Evolutionary conservation across 2,888 invertebrate genomes (phyloP), one percentile per base, ranked within the genome.

Genomic region (Abrostola triplasia): DNA sequence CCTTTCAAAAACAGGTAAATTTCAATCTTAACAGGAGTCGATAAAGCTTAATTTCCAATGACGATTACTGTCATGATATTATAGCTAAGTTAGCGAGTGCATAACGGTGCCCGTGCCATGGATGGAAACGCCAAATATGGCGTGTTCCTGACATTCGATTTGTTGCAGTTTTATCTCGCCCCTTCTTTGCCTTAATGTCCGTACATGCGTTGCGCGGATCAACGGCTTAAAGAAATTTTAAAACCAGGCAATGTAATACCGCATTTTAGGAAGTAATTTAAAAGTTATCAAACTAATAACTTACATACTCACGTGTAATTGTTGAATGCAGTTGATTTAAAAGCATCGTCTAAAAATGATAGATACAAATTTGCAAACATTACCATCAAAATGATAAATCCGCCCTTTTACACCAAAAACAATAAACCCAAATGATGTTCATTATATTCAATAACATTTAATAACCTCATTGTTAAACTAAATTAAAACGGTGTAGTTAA

Each of bases 81-180:
- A 59, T 69, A 68, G 68, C 67, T 70, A 77, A 64, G 70, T 59
- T 58, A 37, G 81, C 68, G 65, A 79, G 80, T 78, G 84, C 80
- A 84, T 92, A 93, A 93, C 93, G 92, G 93, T 91, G 80, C 76
- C 80, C 77, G 63, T 67, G 79, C 81, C 79, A 59, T 82, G 81
- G 81, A 76, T 66, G 75, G 73, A 75, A 62, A 71, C 85, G 40
- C 79, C 90, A 83, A 84, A 89, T 89, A 90, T 84, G 91, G 91
- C 71, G 81, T 78, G 87, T 82, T 87, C 88, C 87, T 90, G 91
- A 90, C 88, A 84, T 83, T 84, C 88, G 89, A 92, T 92, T 92
- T 91, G 92, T 91, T 89, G 88, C 88, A 88, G 80, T 88, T 89
- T 90, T 90, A 89, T 91, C 88, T 85, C 74, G 72, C 64, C 54